Evolutionary conservation across 2,797 vertebrate genomes (phyloP).

Genomic region (Coregonus sp.): DNA sequence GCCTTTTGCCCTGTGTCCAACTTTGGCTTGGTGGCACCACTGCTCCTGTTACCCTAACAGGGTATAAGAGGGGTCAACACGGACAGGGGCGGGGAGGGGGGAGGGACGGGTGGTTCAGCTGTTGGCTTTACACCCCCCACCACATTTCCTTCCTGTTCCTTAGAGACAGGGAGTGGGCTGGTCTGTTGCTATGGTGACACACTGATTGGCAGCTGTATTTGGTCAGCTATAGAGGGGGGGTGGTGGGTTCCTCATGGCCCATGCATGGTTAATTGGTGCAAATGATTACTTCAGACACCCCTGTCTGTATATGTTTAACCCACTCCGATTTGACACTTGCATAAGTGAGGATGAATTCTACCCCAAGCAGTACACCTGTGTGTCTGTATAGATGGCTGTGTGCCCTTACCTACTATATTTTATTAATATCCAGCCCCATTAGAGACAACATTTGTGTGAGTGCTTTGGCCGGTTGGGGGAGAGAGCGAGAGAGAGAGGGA

Average conservation of each 20-base stretch:
- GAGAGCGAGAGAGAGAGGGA: constrained; percentile 20
- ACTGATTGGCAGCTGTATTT: constrained; percentile 68
- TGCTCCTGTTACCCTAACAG: constrained; percentile 57
- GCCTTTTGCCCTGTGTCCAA: constrained; percentile 33
- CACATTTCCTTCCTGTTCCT: constrained; percentile 43
- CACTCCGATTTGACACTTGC: background rate
- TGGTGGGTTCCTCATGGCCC: background rate
- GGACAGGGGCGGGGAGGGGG: constrained; percentile 20
- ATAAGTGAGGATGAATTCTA: background rate
- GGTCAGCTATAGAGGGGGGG: constrained; percentile 57
- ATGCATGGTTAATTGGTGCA: background rate
- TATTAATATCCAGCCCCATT: constrained; percentile 3
- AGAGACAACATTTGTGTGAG: background rate
- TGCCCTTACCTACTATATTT: constrained; percentile 1
- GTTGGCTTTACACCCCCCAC: constrained; percentile 36
- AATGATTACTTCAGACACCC: background rate
- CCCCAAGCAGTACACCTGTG: background rate
- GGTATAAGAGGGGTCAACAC: constrained; percentile 50
- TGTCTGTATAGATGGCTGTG: background rate
- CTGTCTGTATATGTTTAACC: background rate
- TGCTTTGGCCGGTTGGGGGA: background rate
- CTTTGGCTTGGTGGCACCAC: constrained; percentile 44
- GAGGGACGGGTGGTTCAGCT: constrained; percentile 50
- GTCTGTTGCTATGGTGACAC: constrained; percentile 62
- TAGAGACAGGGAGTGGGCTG: constrained; percentile 61